Base-by-base conservation (phyloP, 2,888 invertebrate species). In the Amblyteles armatorius region DNA sequence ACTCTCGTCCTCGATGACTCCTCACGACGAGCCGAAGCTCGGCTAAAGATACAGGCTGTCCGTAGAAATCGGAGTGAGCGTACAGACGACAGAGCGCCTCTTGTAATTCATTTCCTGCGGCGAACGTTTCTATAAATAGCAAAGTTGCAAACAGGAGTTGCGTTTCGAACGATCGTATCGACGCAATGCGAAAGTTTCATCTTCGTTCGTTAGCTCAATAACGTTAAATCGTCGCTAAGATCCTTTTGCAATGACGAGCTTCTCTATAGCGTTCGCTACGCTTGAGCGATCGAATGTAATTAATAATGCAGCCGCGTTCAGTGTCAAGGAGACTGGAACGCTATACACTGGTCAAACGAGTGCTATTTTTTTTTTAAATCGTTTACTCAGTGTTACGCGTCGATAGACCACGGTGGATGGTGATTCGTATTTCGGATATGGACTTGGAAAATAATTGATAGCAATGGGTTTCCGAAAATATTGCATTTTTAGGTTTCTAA, bases 121-220 rank as follows among this genome's bases (percentile, higher is more conserved):
- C 63, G 63, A 63, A 29, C 63, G 22, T 57, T 2, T 0, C 57
- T 57, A 57, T 57, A 57, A 57, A 63, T 63, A 63, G 33, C 29
- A 11, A 33, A 63, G 29, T 57, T 63, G 29, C 29, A 29, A 16
- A 63, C 33, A 63, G 33, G 29, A 63, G 13, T 63, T n/a, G 29
- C 63, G 16, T 55, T 19, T 19, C 19, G 44, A 48, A 55, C 52
- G 52, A 55, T 48, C 44, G 44, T 48, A 57, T 22, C 57, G 26
- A 57, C 4, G 57, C 26, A 57, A 57, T 26, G 57, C 13, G 57
- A 57, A 13, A 26, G 22, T 57, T 57, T 57, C 57, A 26, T 22
- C 22, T 22, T 57, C 57, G 4, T 57, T 22, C 57, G 57, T 13
- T 57, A 26, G 9, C 22, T 57, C 26, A 1, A 11, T 16, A 57